phyloP scores from a whole-genome alignment of 1,140 invertebrate species.

The Tigriopus japonicus region DNA sequence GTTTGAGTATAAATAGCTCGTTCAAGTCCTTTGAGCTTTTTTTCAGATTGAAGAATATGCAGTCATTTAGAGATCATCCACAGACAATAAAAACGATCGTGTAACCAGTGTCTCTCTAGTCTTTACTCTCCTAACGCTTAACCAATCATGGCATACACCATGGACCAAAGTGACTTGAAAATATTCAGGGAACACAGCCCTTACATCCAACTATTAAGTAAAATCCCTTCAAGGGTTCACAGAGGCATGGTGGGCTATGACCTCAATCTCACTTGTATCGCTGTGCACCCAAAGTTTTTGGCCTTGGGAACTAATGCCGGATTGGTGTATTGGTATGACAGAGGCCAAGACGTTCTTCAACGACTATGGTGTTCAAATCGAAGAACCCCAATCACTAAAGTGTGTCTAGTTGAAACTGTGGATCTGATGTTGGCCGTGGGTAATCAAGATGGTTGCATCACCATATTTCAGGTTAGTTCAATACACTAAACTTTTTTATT shows the following conservation, averaged over 20 bases:
- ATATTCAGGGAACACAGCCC: not conserved
- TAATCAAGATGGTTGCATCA: not conserved
- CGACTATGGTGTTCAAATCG: not conserved
- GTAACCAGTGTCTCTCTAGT: not conserved
- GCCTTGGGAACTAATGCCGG: slow-evolving; percentile 3
- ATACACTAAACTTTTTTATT: too few relatives aligned
- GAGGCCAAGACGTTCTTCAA: not conserved
- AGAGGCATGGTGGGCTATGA: not conserved
- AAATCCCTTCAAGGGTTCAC: not conserved
- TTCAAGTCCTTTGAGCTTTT: not conserved
- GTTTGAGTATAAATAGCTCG: not conserved
- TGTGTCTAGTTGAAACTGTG: not conserved
- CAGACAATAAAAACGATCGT: not conserved
- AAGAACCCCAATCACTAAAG: not conserved
- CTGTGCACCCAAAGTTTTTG: not conserved
- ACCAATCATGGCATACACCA: not conserved
- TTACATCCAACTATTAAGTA: not conserved
- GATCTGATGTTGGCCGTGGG: not conserved
- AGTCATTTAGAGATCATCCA: not conserved
- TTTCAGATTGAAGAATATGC: not conserved
- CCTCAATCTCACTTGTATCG: slow-evolving; percentile 6
- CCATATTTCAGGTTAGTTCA: not conserved
- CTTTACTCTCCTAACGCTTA: not conserved
- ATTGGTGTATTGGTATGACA: slow-evolving; percentile 7
- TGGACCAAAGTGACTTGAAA: not conserved